Evolutionary conservation across 1,140 invertebrate species (phyloP), one percentile per base, ranked within the genome.

Genomic region (Delia radicum): DNA sequence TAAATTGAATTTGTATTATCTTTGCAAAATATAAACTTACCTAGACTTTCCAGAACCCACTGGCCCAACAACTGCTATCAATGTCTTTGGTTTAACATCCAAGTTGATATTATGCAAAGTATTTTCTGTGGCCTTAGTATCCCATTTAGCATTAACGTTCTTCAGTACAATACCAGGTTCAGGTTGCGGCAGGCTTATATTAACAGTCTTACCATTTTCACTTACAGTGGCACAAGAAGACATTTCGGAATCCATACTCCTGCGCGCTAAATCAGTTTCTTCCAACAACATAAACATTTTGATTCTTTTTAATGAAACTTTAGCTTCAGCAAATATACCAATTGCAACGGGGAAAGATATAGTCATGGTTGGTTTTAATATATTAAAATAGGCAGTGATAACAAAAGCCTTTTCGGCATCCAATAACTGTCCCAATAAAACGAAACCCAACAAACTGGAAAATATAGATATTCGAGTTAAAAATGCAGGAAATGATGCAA

Each of bases 391-490:
- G 42, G 91, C 90, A 31, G 89, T 91, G 63, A 92, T 82, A 7
- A 92, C 88, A 81, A 92, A 93, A n/a, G 95, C 93, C 85, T 93
- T 92, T 83, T 95, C 91, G 87, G 84, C 84, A 6, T 78, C 81
- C 7, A 86, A 42, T 2, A 82, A 24, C 12, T 85, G 81, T n/a
- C 91, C 92, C 24, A 91, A 87, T 0, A 94, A 86, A 33, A 95
- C 91, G 78, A 91, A 96, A 3, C 92, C 89, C 10, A 95, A 81
- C 69, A 96, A 89, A 5, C 92, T 94, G 75, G 93, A 87, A 81
- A 96, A 95, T 61, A 95, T 89, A 26, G 94, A 91, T 24, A 95
- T 88, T 78, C 94, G 90, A 0, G 94, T 91, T n/a, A 91, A 89
- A 80, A 93, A 94, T 84, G 92, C 91, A 55, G 93, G 92, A 76